Conservation (phyloP, 2,113 vertebrate genomes). For the Cisticola juncidis region DNA sequence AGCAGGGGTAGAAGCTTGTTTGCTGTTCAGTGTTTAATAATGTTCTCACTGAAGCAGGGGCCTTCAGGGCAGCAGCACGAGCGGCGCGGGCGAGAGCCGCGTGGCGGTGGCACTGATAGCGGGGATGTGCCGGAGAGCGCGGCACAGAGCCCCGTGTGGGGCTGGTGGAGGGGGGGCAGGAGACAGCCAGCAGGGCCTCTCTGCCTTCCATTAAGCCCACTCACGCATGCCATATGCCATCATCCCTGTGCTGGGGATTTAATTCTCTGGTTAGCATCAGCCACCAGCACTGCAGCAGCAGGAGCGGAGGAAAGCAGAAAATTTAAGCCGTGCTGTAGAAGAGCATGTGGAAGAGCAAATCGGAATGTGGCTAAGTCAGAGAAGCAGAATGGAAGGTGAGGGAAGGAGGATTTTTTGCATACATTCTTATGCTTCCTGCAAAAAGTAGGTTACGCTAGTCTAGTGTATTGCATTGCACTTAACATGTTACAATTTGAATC, state of each 20-base stretch:
- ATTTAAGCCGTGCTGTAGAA: background rate
- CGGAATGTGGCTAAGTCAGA: background rate
- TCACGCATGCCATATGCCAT: background rate
- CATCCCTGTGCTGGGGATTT: background rate
- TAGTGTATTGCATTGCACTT: background rate
- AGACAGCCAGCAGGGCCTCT: background rate
- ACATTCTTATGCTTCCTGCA: background rate
- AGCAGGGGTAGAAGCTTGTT: background rate
- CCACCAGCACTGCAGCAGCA: background rate
- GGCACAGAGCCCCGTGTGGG: background rate
- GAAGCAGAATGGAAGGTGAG: background rate
- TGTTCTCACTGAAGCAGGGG: background rate
- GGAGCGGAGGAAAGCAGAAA: background rate
- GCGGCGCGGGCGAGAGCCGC: background rate
- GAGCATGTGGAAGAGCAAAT: background rate
- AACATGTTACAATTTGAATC: background rate
- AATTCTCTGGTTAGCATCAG: background rate
- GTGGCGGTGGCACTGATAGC: background rate
- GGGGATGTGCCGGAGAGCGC: fast-evolving
- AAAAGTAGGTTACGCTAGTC: background rate
- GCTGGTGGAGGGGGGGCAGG: background rate
- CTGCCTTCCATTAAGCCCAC: background rate
- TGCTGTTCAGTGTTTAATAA: background rate
- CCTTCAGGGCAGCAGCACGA: background rate
- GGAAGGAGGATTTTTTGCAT: background rate